Evolutionary conservation across 92 coral and sea anemone genomes (phyloP), one percentile per base, ranked within the genome.

Genomic region (Anthopleura xanthogrammica): DNA sequence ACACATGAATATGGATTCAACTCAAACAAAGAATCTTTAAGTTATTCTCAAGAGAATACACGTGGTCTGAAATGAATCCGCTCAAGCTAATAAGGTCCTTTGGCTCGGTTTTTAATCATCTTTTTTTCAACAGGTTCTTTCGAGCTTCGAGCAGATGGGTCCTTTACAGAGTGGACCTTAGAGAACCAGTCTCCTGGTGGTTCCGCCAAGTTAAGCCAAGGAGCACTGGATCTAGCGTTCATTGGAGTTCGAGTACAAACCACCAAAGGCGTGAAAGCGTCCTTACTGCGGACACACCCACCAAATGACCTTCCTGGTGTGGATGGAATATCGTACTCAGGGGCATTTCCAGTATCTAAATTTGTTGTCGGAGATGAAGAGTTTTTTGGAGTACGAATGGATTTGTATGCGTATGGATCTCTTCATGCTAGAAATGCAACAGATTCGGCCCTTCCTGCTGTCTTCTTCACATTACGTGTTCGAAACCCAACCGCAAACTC

Each of bases 161-260:
- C 98, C 20, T 87, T 94, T 72, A 87, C 74, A 60, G 98, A 94
- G 60, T 94, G 98, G 98, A 94, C 98, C 36, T 80, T 94, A 50
- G 98, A 91, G 79, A 94, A 94, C 89, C 98, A 94, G 87, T 94
- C 98, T 11, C 98, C 98, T 4, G 98, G 93, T 81, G 98, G 98
- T 80, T 94, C 98, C 68, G 98, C 90, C 58, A 94, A 94, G 79
- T 90, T 94, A 62, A 91, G 98, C 41, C 92, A 83, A 42, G 92
- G 93, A 24, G 93, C 98, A 41, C 78, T 94, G 83, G 98, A 94
- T 40, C 85, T 91, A 19, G 92, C 95, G 1, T 87, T 91, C 19
- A 42, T 94, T 6, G 98, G 92, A 46, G 92, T 94, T 17, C 82
- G 95, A 66, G 87, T 94, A 19, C 85, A 85, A 64, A 86, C 93